phyloP scores from a whole-genome alignment of 2,888 invertebrate species.

The Hirtodrosophila cameraria region DNA sequence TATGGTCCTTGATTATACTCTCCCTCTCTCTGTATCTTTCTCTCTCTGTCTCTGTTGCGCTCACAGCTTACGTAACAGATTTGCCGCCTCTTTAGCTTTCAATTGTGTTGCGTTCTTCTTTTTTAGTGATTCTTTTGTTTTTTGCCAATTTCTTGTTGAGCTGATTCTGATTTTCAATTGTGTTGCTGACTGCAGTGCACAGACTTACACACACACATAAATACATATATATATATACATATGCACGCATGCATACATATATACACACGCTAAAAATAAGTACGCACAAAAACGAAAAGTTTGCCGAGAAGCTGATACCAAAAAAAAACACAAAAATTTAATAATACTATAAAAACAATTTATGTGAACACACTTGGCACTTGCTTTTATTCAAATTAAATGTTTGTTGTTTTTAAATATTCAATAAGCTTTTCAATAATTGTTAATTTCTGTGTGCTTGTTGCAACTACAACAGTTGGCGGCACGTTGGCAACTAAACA shows the following conservation, averaged over 20 bases:
- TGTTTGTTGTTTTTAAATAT: conserved; percentile 1
- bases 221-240: background rate
- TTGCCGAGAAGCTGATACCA: conserved; percentile 45
- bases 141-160: conserved; percentile 45
- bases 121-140: conserved; percentile 4
- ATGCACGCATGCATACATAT: background rate
- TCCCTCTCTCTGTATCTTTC: background rate
- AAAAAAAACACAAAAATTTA: conserved; percentile 12
- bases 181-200: conserved; percentile 25
- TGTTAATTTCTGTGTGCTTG: background rate
- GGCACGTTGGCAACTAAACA: conserved; percentile 38
- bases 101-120: conserved; percentile 14
- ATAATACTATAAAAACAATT: conserved; percentile 17
- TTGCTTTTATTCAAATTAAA: conserved; percentile 28
- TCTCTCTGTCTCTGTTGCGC: background rate
- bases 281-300: conserved; percentile 31
- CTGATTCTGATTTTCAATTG: conserved; percentile 37
- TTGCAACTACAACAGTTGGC: conserved; percentile 21
- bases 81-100: conserved; percentile 16
- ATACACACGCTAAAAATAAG: conserved; percentile 60
- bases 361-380: conserved; percentile 32
- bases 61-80: conserved; percentile 37
- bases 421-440: conserved; percentile 8
- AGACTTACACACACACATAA: conserved; percentile 5
- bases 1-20: background rate